Percentiles rank a stretch among this genome's conserved stretches.
phyloP scores from a whole-genome alignment of 2,888 invertebrate species.

The Corbicula japonica region DNA sequence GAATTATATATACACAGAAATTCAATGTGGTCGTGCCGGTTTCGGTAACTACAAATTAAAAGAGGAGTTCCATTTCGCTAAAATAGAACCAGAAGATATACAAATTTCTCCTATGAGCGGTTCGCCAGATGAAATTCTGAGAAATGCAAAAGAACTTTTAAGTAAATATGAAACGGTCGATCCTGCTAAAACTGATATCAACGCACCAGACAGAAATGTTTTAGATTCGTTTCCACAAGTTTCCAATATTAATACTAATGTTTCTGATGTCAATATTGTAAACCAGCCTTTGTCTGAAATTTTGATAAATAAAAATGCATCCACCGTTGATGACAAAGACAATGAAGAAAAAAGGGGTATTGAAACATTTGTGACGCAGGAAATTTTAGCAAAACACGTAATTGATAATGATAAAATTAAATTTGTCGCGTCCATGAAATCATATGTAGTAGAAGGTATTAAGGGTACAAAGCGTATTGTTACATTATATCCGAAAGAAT shows the following conservation, averaged over 20 bases:
- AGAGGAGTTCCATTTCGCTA: conserved; percentile 9
- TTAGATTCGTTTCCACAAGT: no score
- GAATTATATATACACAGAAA: conserved; percentile 23
- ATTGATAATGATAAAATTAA: conserved; percentile 26
- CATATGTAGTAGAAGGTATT: conserved; percentile 11
- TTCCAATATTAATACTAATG: no score
- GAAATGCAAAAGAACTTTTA: conserved; percentile 4
- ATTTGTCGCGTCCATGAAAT: conserved; percentile 27
- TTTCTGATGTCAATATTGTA: not conserved
- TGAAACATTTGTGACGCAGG: conserved; percentile 7
- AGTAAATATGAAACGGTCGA: not conserved
- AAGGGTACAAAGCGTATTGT: conserved; percentile 24
- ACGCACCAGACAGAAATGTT: not conserved
- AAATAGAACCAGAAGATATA: conserved; percentile 18
- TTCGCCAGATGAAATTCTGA: conserved; percentile 2
- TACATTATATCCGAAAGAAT: conserved; percentile 17
- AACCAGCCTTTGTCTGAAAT: not conserved
- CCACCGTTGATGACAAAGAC: conserved; percentile 25
- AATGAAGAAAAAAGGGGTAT: conserved; percentile 14
- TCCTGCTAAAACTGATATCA: not conserved
- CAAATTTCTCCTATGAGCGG: not conserved
- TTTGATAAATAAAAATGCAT: conserved; percentile 30
- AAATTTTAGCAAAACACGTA: not conserved
- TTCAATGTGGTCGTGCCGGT: conserved; percentile 37
- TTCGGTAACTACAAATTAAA: conserved; percentile 31